Base-by-base conservation (phyloP, 1,140 invertebrate genomes). In the Drosophila carrolli region DNA sequence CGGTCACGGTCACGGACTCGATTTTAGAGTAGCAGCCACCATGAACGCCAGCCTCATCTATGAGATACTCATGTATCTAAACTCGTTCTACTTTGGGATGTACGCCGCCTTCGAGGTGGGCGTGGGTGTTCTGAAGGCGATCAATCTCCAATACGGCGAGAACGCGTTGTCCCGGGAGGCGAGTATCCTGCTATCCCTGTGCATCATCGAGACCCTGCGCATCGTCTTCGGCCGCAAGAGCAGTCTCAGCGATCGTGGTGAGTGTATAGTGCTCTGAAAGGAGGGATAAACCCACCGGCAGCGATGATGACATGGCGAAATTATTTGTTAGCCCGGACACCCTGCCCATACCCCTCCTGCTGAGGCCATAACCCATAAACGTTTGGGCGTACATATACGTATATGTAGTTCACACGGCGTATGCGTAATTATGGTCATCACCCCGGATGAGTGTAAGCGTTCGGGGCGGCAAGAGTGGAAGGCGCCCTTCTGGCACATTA, bases 81-180 rank as follows among this genome's bases (percentile, higher is more conserved):
- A 97, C 92, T 96, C 96, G 13, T 97, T 96, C 93, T 97, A 97
- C 93, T 96, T 97, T 80, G 96, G 96, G 63, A 95, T 97, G 94
- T 97, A 97, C 93, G 95, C 96, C 40, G 94, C 96, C 44, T 96
- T 95, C 80, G 96, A 97, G 54, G 93, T 96, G 37, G 94, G 95
- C 14, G 96, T 97, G 93, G 95, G 95, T 59, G 93, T 96, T 58
- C 95, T 97, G 54, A 97, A 97, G 93, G 95, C 94, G 48, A 94
- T 96, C 46, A 96, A 96, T 91, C 93, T 97, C 29, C 95, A 95
- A 47, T 96, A 97, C 90, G 95, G 96, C 13, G 94, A 94, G 67
- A 94, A 95, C 58, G 95, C 95, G 76, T 94, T 96, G 55, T 93
- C 95, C 19, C 95, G 96, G 38, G 97, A 98, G 93, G 94, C 97